Percentiles rank a stretch among this genome's conserved stretches.
phyloP scores from a whole-genome alignment of 2,797 vertebrate species.

The Heterohyrax brucei region DNA sequence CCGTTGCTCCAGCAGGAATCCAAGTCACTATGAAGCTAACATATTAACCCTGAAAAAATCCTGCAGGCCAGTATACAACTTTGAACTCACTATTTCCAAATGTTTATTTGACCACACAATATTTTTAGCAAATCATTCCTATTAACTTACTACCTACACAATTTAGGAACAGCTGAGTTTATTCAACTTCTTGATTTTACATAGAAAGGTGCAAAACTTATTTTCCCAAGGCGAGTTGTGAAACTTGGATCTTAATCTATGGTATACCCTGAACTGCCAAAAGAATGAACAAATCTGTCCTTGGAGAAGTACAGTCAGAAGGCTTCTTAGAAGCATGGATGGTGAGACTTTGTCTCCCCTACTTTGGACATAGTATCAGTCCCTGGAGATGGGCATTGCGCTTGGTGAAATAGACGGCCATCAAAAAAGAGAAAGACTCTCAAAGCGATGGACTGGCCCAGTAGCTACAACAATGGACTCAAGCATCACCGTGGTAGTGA shows the following conservation, averaged over 20 bases:
- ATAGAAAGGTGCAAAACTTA: background rate
- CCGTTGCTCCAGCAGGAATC: no score
- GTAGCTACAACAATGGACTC: no score
- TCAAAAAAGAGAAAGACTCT: no score
- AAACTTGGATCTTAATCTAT: background rate
- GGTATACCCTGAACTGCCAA: background rate
- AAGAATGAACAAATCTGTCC: no score
- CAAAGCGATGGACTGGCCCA: no score
- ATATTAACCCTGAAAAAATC: background rate
- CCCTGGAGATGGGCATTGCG: no score
- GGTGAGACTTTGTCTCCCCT: no score
- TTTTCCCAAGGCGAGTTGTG: background rate
- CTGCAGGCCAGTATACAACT: background rate
- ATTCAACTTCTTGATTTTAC: background rate
- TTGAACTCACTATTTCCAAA: background rate
- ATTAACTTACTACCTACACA: background rate
- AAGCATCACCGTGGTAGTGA: no score
- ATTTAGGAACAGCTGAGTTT: background rate
- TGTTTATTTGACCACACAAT: background rate
- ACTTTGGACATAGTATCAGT: no score
- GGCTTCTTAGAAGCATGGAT: no score
- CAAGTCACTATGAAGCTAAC: background rate
- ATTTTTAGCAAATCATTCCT: background rate
- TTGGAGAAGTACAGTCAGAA: no score
- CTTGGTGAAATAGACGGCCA: no score